phyloP scores from a whole-genome alignment of 2,888 invertebrate genomes.

The Drosophila flavopinicola region DNA sequence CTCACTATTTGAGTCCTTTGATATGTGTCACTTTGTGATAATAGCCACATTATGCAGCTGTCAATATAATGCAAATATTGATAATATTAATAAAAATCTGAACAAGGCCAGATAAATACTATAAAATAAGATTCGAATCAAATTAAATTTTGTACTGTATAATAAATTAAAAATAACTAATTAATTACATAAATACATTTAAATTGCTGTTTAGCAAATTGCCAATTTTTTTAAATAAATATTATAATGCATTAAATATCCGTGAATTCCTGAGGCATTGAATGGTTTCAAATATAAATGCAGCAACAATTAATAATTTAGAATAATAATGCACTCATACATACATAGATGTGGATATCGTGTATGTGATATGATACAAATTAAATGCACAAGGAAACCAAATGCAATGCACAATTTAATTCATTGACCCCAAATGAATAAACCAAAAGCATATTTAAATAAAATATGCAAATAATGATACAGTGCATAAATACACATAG shows the following conservation, averaged over 20 bases:
- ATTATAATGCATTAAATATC: neutral
- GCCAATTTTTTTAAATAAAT: neutral
- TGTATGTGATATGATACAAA: conserved; percentile 6
- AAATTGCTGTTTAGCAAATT: too few relatives aligned
- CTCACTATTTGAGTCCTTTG: neutral
- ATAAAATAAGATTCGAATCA: neutral
- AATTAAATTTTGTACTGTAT: neutral
- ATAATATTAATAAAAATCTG: neutral
- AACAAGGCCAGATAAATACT: too few relatives aligned
- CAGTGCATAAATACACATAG: conserved; percentile 26
- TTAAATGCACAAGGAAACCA: conserved; percentile 25
- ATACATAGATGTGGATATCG: neutral
- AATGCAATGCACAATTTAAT: conserved; percentile 50
- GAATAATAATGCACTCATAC: neutral
- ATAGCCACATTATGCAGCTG: conserved; percentile 5
- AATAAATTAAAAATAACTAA: neutral
- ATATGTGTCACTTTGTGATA: conserved; percentile 1
- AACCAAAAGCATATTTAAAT: conserved; percentile 52
- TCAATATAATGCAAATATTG: neutral
- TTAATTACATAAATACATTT: neutral
- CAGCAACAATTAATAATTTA: conserved; percentile 7
- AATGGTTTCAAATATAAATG: conserved; percentile 1
- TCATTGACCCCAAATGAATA: conserved; percentile 65
- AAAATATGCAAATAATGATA: conserved; percentile 58
- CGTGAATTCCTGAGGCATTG: neutral